A percentile compares a stretch with the other conserved stretches of the same genome.
These are phyloP conservation scores for Magallana nippona DNA, from an alignment of 2,888 invertebrate genomes.

Conservation along the genomic window DNA sequence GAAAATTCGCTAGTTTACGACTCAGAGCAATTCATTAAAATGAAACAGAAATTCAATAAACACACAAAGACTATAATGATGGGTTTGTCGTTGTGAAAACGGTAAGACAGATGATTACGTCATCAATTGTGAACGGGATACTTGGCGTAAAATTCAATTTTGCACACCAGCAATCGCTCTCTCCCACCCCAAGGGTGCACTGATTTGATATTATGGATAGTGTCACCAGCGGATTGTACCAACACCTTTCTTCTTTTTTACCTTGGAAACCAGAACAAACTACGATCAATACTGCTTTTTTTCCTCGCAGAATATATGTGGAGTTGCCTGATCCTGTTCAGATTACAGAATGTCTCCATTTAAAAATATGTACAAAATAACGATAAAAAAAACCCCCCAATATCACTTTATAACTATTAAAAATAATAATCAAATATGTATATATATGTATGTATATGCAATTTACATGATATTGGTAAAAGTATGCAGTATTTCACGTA, in stretches of 20 bases:
- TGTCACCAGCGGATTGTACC: slow-evolving; percentile 24
- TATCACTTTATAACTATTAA: no score
- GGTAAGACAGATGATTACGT: slow-evolving; percentile 7
- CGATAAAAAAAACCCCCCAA: no score
- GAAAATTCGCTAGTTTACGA: slow-evolving; percentile 1
- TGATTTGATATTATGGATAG: slow-evolving; percentile 26
- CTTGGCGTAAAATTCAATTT: slow-evolving; percentile 27
- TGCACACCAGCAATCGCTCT: slow-evolving; percentile 13
- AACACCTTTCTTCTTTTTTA: slow-evolving; percentile 23
- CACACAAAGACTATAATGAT: slow-evolving; percentile 17
- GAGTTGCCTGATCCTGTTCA: slow-evolving; percentile 3
- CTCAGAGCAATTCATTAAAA: slow-evolving; percentile 16
- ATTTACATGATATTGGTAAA: not conserved
- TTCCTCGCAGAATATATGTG: not conserved
- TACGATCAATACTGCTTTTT: slow-evolving; percentile 16
- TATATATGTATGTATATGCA: no score
- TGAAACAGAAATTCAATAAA: slow-evolving; percentile 30
- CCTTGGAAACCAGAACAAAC: slow-evolving; percentile 26
- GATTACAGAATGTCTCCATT: not conserved
- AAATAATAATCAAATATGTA: no score
- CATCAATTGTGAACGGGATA: slow-evolving; percentile 29
- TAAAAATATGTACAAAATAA: not conserved
- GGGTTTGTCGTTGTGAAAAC: slow-evolving; percentile 25
- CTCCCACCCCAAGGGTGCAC: slow-evolving; percentile 32
- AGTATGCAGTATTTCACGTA: slow-evolving; percentile 7